Evolutionary conservation across 2,113 vertebrate species (phyloP).

Genomic region (Athene cunicularia): DNA sequence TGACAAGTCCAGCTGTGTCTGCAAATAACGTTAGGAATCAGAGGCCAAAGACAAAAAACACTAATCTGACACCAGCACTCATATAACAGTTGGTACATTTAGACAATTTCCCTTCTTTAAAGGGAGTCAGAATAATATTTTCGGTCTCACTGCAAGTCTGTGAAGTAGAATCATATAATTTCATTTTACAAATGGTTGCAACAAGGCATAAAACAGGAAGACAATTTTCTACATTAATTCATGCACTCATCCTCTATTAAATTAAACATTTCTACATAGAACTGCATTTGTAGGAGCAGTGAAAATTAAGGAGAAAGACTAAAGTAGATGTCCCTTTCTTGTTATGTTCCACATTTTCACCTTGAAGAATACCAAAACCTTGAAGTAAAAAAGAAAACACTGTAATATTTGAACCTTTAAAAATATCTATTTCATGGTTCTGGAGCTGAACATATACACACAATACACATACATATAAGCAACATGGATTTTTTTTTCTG

Average conservation of each 20-base stretch:
- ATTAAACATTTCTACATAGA: background rate
- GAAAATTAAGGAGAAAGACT: background rate
- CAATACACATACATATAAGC: background rate
- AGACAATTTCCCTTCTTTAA: background rate
- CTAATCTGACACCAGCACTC: background rate
- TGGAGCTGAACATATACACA: background rate
- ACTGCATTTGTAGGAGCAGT: background rate
- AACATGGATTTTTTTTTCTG: background rate
- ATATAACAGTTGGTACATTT: background rate
- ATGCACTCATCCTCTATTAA: background rate
- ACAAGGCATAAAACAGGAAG: background rate
- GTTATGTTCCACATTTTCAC: background rate
- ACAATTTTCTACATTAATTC: background rate
- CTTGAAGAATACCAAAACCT: background rate
- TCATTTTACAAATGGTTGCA: background rate
- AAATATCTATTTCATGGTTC: background rate
- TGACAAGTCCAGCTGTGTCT: background rate
- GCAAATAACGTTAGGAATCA: background rate
- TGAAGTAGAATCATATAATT: background rate
- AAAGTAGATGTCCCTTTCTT: accelerated
- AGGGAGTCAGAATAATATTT: background rate
- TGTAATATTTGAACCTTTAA: background rate
- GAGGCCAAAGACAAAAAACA: background rate
- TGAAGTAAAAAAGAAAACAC: background rate
- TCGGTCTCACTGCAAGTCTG: background rate